A percentile compares a stretch with the other conserved stretches of the same genome.
Conservation (phyloP, 2,113 vertebrate species). For the Prunella fulvescens region DNA sequence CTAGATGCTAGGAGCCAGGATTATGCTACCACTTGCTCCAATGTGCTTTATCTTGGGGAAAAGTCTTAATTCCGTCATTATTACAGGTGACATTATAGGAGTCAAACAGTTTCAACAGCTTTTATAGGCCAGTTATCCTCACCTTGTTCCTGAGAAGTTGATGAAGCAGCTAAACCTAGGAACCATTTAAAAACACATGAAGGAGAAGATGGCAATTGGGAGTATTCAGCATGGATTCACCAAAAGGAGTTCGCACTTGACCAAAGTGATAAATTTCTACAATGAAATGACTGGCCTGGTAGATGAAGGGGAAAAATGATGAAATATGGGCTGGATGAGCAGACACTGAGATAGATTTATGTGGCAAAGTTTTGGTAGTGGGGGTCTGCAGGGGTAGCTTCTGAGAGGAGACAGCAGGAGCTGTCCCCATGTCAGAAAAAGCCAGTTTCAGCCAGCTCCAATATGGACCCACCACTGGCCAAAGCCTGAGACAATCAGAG, state of each 20-base stretch:
- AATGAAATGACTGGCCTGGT: neutral
- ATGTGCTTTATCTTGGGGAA: neutral
- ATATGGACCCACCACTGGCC: neutral
- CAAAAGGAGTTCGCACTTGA: neutral
- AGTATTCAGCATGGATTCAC: neutral
- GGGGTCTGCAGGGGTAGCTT: neutral
- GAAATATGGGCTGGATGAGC: neutral
- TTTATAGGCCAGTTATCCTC: neutral
- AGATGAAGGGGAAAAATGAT: neutral
- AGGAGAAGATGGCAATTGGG: neutral
- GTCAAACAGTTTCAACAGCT: neutral
- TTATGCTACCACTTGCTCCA: neutral
- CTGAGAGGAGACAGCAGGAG: neutral
- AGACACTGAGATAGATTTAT: neutral
- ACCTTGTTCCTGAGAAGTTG: neutral
- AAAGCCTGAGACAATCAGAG: neutral
- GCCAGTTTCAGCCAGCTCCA: neutral
- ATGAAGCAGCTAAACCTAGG: neutral
- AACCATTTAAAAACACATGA: neutral
- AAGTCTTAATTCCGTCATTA: neutral
- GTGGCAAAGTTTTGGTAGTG: neutral
- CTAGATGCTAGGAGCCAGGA: neutral
- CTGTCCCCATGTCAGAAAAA: neutral
- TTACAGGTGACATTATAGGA: neutral
- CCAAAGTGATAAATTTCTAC: neutral